These are phyloP conservation scores for Pocillopora verrucosa DNA, from an alignment of 64 coral and sea anemone species.

Conservation along the genomic window DNA sequence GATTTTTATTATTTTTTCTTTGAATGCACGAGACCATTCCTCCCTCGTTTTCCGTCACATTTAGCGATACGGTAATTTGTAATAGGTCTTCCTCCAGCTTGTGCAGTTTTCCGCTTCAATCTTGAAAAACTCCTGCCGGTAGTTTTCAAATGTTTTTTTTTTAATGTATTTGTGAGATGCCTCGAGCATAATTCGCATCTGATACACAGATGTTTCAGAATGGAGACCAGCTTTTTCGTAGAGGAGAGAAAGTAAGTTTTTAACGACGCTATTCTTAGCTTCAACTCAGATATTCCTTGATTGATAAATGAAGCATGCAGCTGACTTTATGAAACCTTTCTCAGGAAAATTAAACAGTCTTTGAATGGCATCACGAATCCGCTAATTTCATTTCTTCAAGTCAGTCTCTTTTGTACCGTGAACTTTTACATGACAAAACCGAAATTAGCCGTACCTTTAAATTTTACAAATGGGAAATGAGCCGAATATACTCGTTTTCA, in stretches of 20 bases:
- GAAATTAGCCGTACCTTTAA: not conserved
- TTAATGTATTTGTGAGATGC: slow-evolving; percentile 19
- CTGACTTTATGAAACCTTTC: slow-evolving; percentile 22
- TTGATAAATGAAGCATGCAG: slow-evolving; percentile 25
- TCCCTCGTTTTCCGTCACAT: too few relatives aligned
- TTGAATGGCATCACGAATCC: not conserved
- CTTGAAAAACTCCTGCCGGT: not conserved
- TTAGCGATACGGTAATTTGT: too few relatives aligned
- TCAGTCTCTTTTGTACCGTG: not conserved
- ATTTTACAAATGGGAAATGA: not conserved
- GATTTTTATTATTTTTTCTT: too few relatives aligned
- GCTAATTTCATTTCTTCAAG: slow-evolving; percentile 18
- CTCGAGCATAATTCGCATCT: slow-evolving; percentile 14
- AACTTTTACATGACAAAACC: slow-evolving; percentile 1
- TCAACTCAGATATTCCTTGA: not conserved
- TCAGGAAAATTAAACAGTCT: slow-evolving; percentile 29
- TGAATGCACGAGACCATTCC: too few relatives aligned
- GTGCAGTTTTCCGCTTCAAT: not conserved
- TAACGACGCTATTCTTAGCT: not conserved
- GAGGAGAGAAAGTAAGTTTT: too few relatives aligned
- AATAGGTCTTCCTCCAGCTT: too few relatives aligned
- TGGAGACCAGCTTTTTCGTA: not conserved
- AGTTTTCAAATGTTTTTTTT: slow-evolving; percentile 1
- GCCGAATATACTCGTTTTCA: not conserved
- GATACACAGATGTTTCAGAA: slow-evolving; percentile 42